Evolutionary conservation across 2,113 vertebrate genomes (phyloP).

Genomic region (Myiopsitta monachus): DNA sequence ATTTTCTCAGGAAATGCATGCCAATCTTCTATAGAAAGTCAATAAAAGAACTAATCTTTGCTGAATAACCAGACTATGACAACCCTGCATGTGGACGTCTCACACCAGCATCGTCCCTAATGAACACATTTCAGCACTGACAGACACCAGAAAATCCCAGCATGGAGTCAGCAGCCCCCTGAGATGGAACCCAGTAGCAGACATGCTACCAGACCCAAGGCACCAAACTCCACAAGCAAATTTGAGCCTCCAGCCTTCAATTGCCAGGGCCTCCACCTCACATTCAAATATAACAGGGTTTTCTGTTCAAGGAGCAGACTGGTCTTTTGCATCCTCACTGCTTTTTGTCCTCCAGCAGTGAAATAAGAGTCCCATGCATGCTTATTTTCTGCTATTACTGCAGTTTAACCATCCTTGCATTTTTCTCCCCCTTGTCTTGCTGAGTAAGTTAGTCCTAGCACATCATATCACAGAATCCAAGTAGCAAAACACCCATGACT

Average conservation of each 20-base stretch:
- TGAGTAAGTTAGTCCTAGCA: background rate
- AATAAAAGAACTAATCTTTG: constrained; percentile 24
- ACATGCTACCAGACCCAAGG: background rate
- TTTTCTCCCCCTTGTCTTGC: background rate
- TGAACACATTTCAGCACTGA: background rate
- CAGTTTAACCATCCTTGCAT: background rate
- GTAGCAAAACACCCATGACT: background rate
- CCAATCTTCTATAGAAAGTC: constrained; percentile 51
- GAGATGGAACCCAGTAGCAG: background rate
- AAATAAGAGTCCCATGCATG: background rate
- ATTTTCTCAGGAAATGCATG: constrained; percentile 47
- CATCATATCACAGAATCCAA: background rate
- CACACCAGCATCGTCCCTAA: constrained; percentile 22
- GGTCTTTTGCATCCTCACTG: background rate
- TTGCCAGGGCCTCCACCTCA: background rate
- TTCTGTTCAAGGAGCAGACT: background rate
- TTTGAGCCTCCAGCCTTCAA: background rate
- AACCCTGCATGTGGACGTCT: constrained; percentile 7
- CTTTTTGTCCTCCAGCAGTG: background rate
- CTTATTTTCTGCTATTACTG: background rate
- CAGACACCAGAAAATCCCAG: constrained; percentile 20
- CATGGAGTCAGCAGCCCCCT: background rate
- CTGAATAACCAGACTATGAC: constrained; percentile 40
- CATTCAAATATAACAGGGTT: background rate
- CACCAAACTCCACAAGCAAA: background rate